A percentile compares a stretch with the other conserved stretches of the same genome.
phyloP scores from a whole-genome alignment of 2,113 vertebrate genomes.

The Syrrhaptes paradoxus region DNA sequence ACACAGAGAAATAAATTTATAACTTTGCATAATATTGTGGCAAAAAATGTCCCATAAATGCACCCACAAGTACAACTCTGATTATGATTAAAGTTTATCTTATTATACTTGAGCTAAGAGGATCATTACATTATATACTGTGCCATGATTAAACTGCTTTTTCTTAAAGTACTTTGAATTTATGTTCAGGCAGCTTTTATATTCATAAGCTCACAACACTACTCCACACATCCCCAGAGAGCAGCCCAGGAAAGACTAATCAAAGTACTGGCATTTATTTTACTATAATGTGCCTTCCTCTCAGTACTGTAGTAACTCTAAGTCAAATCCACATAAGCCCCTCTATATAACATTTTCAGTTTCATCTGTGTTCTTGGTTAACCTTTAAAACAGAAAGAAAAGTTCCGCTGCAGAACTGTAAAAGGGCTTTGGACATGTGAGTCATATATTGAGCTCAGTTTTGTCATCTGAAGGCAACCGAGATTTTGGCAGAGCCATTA shows the following conservation, averaged over 20 bases:
- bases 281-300: conserved; percentile 8
- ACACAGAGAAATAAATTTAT: conserved; percentile 13
- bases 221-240: not conserved
- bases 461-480: not conserved
- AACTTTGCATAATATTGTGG: conserved; percentile 47
- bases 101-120: conserved; percentile 29
- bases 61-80: not conserved
- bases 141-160: not conserved
- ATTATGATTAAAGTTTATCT: conserved; percentile 56
- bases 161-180: not conserved
- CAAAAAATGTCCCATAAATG: conserved; percentile 37
- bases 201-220: not conserved
- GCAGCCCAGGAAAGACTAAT: conserved; percentile 10
- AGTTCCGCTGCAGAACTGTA: not conserved
- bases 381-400: conserved; percentile 50
- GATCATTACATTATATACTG: conserved; percentile 39
- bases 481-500: not conserved
- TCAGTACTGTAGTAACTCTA: conserved; percentile 18
- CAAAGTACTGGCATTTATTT: conserved; percentile 13
- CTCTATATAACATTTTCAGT: not conserved
- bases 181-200: not conserved
- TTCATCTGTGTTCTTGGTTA: conserved; percentile 63
- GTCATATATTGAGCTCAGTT: not conserved
- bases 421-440: not conserved
- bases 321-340: conserved; percentile 40